Percentiles rank a stretch among this genome's conserved stretches.
phyloP scores from a whole-genome alignment of 1,140 invertebrate species.

The Drosophila erecta region DNA sequence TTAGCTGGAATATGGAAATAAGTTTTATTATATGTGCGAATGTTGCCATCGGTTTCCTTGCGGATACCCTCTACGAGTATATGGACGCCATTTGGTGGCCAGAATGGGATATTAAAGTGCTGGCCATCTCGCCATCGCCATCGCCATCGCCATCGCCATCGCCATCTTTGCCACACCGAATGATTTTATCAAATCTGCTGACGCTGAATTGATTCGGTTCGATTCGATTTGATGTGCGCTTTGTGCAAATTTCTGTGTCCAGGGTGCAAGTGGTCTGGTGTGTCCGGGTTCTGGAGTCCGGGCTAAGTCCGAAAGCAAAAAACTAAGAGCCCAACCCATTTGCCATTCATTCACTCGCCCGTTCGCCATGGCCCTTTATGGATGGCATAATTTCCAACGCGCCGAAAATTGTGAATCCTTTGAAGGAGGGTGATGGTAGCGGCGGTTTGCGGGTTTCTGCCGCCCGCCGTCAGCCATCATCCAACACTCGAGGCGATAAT shows the following conservation, averaged over 20 bases:
- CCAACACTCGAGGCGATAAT: constrained; percentile 73
- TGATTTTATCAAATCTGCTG: constrained; percentile 79
- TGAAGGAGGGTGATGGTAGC: background rate
- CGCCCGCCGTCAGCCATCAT: constrained; percentile 19
- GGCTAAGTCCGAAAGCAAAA: no score
- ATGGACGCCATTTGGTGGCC: constrained; percentile 42
- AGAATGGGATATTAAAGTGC: constrained; percentile 73
- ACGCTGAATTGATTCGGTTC: constrained; percentile 71
- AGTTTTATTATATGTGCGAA: constrained; percentile 64
- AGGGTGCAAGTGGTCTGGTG: no score
- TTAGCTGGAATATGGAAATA: constrained; percentile 61
- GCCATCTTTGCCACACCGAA: constrained; percentile 25
- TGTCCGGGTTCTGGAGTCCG: no score
- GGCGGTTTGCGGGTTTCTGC: background rate
- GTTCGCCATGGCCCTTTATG: constrained; percentile 21
- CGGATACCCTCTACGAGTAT: constrained; percentile 16
- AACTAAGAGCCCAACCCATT: constrained; percentile 4
- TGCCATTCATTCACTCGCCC: background rate
- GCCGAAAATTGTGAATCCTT: constrained; percentile 35
- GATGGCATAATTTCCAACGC: constrained; percentile 69
- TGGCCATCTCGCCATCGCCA: background rate
- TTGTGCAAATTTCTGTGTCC: constrained; percentile 73
- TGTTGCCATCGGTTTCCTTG: constrained; percentile 35
- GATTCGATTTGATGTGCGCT: constrained; percentile 66
- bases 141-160: background rate